A percentile compares a stretch with the other conserved stretches of the same genome.
These are phyloP conservation scores for Drosophila fungiperda DNA, from an alignment of 2,888 invertebrate species.

Conservation along the genomic window DNA sequence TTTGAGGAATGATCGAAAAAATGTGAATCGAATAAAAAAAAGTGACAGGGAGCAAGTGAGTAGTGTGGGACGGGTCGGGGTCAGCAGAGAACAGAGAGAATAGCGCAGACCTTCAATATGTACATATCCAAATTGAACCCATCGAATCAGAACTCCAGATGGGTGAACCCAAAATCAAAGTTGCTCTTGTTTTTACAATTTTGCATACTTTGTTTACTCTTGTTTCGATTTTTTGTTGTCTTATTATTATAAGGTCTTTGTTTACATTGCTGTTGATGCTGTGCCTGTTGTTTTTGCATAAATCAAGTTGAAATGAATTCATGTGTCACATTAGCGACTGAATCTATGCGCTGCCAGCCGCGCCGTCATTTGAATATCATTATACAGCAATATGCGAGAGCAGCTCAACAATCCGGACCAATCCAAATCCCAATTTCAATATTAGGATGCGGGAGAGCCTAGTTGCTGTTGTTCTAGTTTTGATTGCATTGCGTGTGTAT, in stretches of 20 bases:
- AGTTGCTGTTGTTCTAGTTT: conserved; percentile 9
- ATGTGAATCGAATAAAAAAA: conserved; percentile 28
- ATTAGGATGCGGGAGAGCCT: conserved; percentile 20
- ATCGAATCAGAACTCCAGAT: conserved; percentile 50
- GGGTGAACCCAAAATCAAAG: conserved; percentile 52
- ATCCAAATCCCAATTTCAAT: conserved; percentile 13
- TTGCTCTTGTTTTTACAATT: conserved; percentile 48
- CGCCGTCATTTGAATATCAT: conserved; percentile 57
- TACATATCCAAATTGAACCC: conserved; percentile 36
- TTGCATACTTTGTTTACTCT: conserved; percentile 72
- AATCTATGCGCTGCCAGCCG: conserved; percentile 49
- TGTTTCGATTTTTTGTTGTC: conserved; percentile 27
- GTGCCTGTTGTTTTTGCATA: conserved; percentile 56
- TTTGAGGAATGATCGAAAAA: conserved; percentile 50
- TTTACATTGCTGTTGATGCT: not conserved
- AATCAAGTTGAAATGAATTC: conserved; percentile 71
- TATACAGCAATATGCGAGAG: conserved; percentile 38
- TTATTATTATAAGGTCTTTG: conserved; percentile 28
- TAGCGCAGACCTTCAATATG: conserved; percentile 18
- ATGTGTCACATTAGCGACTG: conserved; percentile 69
- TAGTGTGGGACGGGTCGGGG: not conserved
- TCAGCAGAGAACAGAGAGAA: not conserved
- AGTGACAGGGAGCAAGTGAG: conserved; percentile 4
- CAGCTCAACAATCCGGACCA: not conserved
- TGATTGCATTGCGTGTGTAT: conserved; percentile 9